Conservation (phyloP, 2,888 invertebrate genomes). For the Ophonus ardosiacus region DNA sequence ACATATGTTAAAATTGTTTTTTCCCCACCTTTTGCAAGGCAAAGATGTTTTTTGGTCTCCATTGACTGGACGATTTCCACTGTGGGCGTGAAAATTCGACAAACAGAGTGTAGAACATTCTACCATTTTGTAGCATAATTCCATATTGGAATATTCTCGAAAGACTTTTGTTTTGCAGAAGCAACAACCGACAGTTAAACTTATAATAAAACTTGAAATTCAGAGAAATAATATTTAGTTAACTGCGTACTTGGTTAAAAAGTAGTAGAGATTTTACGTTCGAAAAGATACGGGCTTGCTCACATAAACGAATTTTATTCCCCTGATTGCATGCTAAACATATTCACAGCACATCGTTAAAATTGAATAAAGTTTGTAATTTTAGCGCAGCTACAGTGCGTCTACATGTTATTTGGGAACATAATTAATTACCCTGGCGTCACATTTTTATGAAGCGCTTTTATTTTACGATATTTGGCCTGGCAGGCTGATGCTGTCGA, state of each 20-base stretch:
- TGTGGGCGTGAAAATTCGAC: too few species aligned
- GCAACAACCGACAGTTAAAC: too few species aligned
- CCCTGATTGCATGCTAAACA: slow-evolving; percentile 20
- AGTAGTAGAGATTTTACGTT: slow-evolving; percentile 5
- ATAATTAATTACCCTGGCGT: slow-evolving; percentile 47
- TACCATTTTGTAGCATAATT: too few species aligned
- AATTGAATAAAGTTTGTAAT: slow-evolving; percentile 59
- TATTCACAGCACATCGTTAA: slow-evolving; percentile 45
- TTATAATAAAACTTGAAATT: not conserved
- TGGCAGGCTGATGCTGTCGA: not conserved
- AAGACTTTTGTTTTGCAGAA: too few species aligned
- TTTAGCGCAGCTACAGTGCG: slow-evolving; percentile 21
- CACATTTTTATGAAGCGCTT: slow-evolving; percentile 43
- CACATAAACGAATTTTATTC: slow-evolving; percentile 35
- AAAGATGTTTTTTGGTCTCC: too few species aligned
- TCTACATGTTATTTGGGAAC: slow-evolving; percentile 38
- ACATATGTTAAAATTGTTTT: too few species aligned
- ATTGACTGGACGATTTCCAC: too few species aligned
- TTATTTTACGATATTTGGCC: slow-evolving; percentile 43
- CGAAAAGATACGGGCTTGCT: not conserved
- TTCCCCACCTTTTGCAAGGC: too few species aligned
- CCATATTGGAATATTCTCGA: too few species aligned
- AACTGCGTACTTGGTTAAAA: slow-evolving; percentile 10
- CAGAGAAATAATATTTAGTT: slow-evolving; percentile 2
- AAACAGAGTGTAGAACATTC: too few species aligned